Percentiles rank a stretch among this genome's conserved stretches.
Conservation (phyloP, 2,888 invertebrate species). For the Pyrochroa serraticornis region DNA sequence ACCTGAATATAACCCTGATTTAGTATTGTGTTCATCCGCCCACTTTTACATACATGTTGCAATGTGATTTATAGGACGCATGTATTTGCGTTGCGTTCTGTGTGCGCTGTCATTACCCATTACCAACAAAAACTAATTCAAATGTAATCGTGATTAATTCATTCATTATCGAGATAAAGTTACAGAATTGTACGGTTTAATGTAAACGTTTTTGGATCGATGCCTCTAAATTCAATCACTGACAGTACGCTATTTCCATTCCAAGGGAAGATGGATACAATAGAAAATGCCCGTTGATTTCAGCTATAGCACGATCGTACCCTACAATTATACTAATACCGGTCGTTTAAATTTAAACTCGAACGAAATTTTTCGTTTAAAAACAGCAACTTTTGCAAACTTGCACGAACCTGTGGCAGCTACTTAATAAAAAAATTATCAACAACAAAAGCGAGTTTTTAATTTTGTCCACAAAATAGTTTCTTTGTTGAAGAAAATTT, state of each 20-base stretch:
- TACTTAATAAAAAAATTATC: no score
- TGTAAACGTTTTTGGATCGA: background rate
- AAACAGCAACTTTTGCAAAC: no score
- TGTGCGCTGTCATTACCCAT: slow-evolving; percentile 32
- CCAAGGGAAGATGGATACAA: background rate
- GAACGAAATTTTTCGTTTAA: no score
- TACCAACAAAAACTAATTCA: slow-evolving; percentile 40
- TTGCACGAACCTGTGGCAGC: no score
- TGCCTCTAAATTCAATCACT: background rate
- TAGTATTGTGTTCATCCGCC: slow-evolving; percentile 36
- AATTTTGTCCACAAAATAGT: no score
- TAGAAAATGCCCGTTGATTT: no score
- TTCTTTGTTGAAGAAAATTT: no score
- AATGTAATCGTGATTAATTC: slow-evolving; percentile 41
- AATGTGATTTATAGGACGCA: slow-evolving; percentile 41
- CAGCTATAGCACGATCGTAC: no score
- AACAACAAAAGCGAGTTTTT: no score
- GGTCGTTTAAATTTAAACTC: no score
- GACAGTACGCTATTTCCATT: background rate
- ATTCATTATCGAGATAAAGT: slow-evolving; percentile 13
- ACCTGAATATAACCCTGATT: slow-evolving; percentile 58
- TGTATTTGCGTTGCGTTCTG: slow-evolving; percentile 38
- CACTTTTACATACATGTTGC: slow-evolving; percentile 45
- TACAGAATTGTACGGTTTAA: background rate
- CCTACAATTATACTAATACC: no score